Conservation (phyloP, 2,888 invertebrate genomes). For the Cyrtodaria siliqua region DNA sequence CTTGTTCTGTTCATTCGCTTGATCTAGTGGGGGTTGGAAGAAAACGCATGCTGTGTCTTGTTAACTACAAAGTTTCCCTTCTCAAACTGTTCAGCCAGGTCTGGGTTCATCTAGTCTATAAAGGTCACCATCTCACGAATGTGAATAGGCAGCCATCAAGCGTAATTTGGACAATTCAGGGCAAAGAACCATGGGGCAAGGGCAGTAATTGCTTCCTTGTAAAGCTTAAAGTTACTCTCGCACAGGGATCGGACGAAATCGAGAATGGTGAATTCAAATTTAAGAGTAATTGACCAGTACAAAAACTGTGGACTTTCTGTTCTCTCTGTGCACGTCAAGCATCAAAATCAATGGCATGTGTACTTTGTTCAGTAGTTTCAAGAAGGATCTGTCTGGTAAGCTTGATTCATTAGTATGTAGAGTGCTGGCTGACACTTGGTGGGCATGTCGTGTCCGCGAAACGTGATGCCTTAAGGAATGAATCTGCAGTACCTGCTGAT, state of each 20-base stretch:
- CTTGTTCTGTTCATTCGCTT: conserved; percentile 70
- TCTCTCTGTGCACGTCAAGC: conserved; percentile 12
- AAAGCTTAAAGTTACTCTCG: too few relatives aligned
- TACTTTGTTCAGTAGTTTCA: neutral
- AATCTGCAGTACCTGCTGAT: conserved; percentile 34
- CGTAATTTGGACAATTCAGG: too few relatives aligned
- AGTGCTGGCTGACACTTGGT: conserved; percentile 36
- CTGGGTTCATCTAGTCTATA: conserved; percentile 50
- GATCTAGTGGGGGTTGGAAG: conserved; percentile 60
- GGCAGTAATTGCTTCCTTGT: too few relatives aligned
- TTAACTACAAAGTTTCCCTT: conserved; percentile 60
- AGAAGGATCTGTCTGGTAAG: conserved; percentile 4
- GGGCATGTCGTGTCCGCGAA: conserved; percentile 23
- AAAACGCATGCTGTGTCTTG: conserved; percentile 61
- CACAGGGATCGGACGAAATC: too few relatives aligned
- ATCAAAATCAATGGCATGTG: too few relatives aligned
- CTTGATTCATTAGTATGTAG: conserved; percentile 15
- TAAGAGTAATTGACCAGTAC: too few relatives aligned
- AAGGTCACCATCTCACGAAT: too few relatives aligned
- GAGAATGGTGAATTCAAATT: too few relatives aligned
- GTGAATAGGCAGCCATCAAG: too few relatives aligned
- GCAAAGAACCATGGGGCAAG: too few relatives aligned
- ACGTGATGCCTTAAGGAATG: conserved; percentile 33
- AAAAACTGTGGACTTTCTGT: conserved; percentile 15
- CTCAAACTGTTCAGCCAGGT: conserved; percentile 49